Base-by-base conservation (phyloP, 1,140 invertebrate species). In the Zophobas morio region DNA sequence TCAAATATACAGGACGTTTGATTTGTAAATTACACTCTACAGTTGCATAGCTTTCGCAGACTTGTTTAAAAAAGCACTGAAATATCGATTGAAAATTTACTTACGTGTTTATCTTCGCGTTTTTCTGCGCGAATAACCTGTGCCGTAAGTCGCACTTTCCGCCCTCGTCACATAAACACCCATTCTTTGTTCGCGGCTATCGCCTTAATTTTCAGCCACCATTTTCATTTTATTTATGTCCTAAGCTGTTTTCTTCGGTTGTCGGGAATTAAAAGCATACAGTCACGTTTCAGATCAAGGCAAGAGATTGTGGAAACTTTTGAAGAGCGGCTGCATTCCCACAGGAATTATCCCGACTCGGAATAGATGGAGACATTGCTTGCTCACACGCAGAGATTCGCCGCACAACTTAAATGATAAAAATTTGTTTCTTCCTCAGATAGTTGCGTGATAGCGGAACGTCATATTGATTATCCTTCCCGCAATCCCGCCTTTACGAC, bases 281-380 rank as follows among this genome's bases (percentile, higher is more conserved):
- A 66, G 60, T 20, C 60, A 66, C 60, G 60, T 66, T 42, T 66
- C 60, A 32, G 37, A 66, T 40, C 60, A 66, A 66, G 42, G 37
- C 42, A 66, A 66, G 56, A 60, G 60, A 66, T 66, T 66, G 60
- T 20, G 60, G 40, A 66, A 66, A 66, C 6, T 66, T 66, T 42
- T 40, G 42, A 46, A 37, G 56, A 36, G 37, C 37, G 42, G 60
- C 42, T 51, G n/a, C 6, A 66, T 32, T 40, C 60, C 39, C 60
- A 32, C 2, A 39, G 39, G 60, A 46, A 66, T 66, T 66, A n/a
- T n/a, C 20, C 60, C 6, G 39, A 66, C 37, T 42, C 42, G 60
- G 6, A 37, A 66, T 6, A 66, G 39, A 66, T 36, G 54, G 54
- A 33, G 54, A 35, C 54, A 57, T 20, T 57, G 34, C 54, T 34